Percentiles rank a stretch among this genome's conserved stretches.
These are phyloP conservation scores for Enoplosus armatus DNA, from an alignment of 2,797 vertebrate species.

Conservation along the genomic window DNA sequence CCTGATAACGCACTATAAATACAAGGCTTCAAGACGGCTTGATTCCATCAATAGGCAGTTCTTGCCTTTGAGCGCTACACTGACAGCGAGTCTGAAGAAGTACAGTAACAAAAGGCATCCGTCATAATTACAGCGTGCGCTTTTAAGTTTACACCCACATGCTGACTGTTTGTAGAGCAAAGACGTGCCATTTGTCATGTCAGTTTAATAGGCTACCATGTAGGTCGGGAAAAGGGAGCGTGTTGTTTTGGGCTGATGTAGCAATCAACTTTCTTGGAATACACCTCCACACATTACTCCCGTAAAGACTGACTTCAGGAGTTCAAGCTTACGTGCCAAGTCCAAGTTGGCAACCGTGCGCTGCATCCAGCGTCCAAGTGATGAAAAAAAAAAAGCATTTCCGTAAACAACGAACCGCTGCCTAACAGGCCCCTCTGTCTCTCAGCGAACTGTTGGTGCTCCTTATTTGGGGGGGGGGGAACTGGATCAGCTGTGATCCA, in stretches of 20 bases:
- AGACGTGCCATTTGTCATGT: conserved; percentile 65
- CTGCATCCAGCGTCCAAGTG: not conserved
- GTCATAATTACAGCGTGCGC: conserved; percentile 59
- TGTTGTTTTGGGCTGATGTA: conserved; percentile 48
- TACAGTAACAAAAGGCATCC: conserved; percentile 60
- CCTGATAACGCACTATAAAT: conserved; percentile 67
- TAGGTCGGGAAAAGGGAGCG: conserved; percentile 50
- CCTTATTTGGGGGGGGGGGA: conserved; percentile 23
- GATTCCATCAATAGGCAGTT: conserved; percentile 54
- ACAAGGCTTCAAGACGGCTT: conserved; percentile 49
- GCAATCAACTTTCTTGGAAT: conserved; percentile 49
- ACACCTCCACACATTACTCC: conserved; percentile 44
- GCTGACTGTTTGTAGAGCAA: conserved; percentile 63
- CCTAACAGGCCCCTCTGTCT: not conserved
- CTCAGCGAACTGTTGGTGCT: conserved; percentile 1
- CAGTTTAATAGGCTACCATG: conserved; percentile 65
- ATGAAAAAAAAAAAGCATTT: conserved; percentile 41
- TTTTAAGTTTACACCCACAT: conserved; percentile 62
- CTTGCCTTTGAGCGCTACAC: conserved; percentile 16
- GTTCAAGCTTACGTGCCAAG: conserved; percentile 29
- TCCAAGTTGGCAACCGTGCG: conserved; percentile 17
- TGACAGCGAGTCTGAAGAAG: conserved; percentile 47
- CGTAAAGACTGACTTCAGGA: conserved; percentile 24
- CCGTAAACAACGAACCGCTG: conserved; percentile 35
- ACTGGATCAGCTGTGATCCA: conserved; percentile 40